Base-by-base conservation (phyloP, 2,113 vertebrate genomes). In the Anser cygnoides region DNA sequence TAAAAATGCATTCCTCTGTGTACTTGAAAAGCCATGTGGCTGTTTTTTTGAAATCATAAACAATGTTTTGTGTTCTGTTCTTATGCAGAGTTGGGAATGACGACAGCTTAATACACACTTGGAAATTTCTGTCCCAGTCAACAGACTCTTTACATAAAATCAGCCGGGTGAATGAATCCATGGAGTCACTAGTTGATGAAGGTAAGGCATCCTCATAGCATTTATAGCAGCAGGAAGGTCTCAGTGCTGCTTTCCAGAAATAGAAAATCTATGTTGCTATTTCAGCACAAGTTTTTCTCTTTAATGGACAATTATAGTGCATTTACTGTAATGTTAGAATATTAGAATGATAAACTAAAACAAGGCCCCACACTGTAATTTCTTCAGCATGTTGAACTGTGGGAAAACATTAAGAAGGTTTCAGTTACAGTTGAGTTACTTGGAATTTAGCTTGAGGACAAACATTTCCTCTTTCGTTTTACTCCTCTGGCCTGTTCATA, bases 131-230 rank as follows among this genome's bases (percentile, higher is more conserved):
- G 65, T 99, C 99, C 0, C 99, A 99, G 83, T 99, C 99, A 52
- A 99, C 99, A 12, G 99, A 99, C 97, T 99, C 99, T 31, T 98
- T 99, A 72, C 98, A 99, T 97, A 99, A 99, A 98, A 99, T 98
- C 93, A 99, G 97, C 97, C 98, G 98, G 90, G 99, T 99, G 94
- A 99, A 99, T n/a, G 99, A 99, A 93, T 99, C 99, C 55, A 99
- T 98, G 63, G 99, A 99, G 87, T 99, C 99, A 0, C 98, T 99
- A 52, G 98, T 98, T 43, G 99, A 99, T 65, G 99, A 99, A 98
- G 99, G 99, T 99, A 94, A 98, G 97, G 80, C 58, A 71, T 63
- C 43, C 62, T 29, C 35, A 2, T 84, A 44, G 70, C 55, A 11
- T 43, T 57, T 73, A 12, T 26, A 43, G 72, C 54, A 91, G 43